Evolutionary conservation across 2,797 vertebrate species (phyloP).

Genomic region (Sebastes wilsoni): DNA sequence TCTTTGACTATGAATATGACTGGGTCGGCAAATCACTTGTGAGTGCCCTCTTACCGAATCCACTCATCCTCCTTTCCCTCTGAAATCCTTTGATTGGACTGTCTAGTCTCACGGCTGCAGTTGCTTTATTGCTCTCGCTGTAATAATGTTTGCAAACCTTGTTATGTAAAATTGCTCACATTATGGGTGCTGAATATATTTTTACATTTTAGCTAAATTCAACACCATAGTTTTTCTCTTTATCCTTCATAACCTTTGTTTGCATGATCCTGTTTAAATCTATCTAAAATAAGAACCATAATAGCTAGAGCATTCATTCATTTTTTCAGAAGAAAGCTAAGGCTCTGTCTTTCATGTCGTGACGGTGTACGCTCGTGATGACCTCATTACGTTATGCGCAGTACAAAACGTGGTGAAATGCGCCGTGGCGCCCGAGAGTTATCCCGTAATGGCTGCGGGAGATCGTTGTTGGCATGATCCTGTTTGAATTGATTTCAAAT

Average conservation of each 20-base stretch:
- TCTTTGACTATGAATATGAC: constrained; percentile 98
- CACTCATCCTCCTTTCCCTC: neutral
- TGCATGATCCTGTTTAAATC: too few relatives aligned
- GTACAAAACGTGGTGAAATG: too few relatives aligned
- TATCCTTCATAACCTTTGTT: neutral
- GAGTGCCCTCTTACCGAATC: constrained; percentile 65
- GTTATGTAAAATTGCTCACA: neutral
- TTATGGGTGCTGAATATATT: neutral
- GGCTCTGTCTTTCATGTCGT: too few relatives aligned
- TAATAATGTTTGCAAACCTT: neutral
- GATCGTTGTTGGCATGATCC: too few relatives aligned
- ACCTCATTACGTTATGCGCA: too few relatives aligned
- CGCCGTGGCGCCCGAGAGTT: too few relatives aligned
- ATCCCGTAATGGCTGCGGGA: too few relatives aligned
- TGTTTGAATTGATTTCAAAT: too few relatives aligned
- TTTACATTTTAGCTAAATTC: neutral
- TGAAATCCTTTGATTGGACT: neutral
- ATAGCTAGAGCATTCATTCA: too few relatives aligned
- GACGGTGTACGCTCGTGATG: too few relatives aligned
- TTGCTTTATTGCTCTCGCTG: neutral
- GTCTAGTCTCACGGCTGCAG: neutral
- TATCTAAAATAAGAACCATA: too few relatives aligned
- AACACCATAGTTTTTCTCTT: neutral
- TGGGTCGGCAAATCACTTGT: constrained; percentile 99
- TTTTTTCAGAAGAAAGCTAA: too few relatives aligned